A percentile compares a stretch with the other conserved stretches of the same genome.
Conservation (phyloP, 2,797 vertebrate genomes). For the Melanotaenia maccullochi region DNA sequence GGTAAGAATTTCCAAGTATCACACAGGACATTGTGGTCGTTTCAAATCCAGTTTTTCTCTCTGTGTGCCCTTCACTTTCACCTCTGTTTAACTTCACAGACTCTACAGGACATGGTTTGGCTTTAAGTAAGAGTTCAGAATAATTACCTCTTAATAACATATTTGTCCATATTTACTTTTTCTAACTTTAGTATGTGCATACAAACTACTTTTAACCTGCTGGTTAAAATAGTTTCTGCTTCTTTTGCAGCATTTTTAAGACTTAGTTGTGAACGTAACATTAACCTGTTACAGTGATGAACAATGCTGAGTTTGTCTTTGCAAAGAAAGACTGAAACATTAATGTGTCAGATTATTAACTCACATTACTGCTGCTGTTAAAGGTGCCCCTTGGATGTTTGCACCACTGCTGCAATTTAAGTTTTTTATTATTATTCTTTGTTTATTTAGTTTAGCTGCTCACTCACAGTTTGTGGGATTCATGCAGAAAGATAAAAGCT, state of each 20-base stretch:
- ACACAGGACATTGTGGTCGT: neutral
- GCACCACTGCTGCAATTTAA: neutral
- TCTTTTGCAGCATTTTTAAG: neutral
- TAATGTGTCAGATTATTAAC: neutral
- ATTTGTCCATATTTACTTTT: conserved; percentile 17
- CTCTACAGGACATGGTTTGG: conserved; percentile 86
- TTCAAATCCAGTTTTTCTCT: neutral
- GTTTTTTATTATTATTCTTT: neutral
- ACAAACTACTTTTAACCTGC: conserved; percentile 16
- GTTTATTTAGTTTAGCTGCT: neutral
- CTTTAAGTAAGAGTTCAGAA: conserved; percentile 85
- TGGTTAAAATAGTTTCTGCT: neutral
- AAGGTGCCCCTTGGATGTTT: conserved; percentile 26
- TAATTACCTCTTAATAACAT: conserved; percentile 5
- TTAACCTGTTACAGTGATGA: conserved; percentile 1
- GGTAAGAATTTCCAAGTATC: conserved; percentile 75
- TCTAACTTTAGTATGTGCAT: conserved; percentile 26
- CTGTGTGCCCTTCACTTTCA: conserved; percentile 19
- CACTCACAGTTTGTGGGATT: neutral
- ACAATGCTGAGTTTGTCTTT: conserved; percentile 22
- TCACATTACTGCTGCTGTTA: conserved; percentile 5
- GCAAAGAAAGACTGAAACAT: conserved; percentile 22
- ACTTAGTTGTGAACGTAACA: neutral
- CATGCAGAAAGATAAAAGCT: neutral
- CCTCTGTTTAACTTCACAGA: conserved; percentile 78